These are phyloP conservation scores for Cyprinodon tularosa DNA, from an alignment of 2,113 vertebrate species.

Conservation along the genomic window DNA sequence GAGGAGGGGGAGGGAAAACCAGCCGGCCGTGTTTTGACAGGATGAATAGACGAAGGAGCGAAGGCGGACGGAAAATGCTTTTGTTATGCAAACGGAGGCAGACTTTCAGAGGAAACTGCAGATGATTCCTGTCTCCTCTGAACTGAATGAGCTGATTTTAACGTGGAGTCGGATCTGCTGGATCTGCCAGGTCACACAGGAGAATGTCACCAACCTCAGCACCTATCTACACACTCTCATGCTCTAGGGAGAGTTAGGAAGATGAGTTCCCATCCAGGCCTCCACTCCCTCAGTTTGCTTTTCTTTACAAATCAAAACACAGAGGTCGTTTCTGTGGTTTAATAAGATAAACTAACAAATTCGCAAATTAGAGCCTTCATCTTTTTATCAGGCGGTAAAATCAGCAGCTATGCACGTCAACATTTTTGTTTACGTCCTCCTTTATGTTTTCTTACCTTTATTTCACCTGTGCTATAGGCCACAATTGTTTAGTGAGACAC, in stretches of 20 bases:
- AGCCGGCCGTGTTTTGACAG: conserved; percentile 74
- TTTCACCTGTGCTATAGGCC: conserved; percentile 11
- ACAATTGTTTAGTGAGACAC: conserved; percentile 4
- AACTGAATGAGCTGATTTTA: conserved; percentile 59
- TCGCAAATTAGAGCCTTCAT: neutral
- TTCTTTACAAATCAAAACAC: neutral
- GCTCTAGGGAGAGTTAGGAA: neutral
- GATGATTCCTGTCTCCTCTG: conserved; percentile 69
- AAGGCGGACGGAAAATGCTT: conserved; percentile 77
- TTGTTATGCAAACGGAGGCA: conserved; percentile 76
- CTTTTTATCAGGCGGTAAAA: neutral
- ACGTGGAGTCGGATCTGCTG: conserved; percentile 51
- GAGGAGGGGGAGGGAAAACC: conserved; percentile 60
- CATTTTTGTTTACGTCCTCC: neutral
- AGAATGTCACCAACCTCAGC: neutral
- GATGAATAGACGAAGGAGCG: conserved; percentile 75
- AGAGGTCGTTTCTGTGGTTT: neutral
- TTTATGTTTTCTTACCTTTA: conserved; percentile 17
- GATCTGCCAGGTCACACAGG: neutral
- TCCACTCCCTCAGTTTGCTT: too few relatives aligned
- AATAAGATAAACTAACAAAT: neutral
- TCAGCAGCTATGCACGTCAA: neutral
- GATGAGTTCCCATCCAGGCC: too few relatives aligned
- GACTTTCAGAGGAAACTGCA: conserved; percentile 46
- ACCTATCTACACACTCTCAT: neutral